Conservation (phyloP, 2,113 vertebrate genomes). For the Nematolebias whitei region DNA sequence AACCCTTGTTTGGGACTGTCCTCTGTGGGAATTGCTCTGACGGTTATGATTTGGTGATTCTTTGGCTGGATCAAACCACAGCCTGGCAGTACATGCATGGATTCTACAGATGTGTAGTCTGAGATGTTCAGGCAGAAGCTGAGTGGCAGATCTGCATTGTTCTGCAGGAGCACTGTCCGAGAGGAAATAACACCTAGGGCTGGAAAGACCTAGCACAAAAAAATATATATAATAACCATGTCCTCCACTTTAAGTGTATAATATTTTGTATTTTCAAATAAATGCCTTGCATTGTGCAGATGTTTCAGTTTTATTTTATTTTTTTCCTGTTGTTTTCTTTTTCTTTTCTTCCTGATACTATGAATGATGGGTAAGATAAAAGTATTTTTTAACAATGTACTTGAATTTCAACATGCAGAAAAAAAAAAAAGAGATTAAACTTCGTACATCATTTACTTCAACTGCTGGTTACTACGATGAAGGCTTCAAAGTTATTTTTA, state of each 20-base stretch:
- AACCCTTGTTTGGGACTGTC: conserved; percentile 71
- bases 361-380: too few species aligned
- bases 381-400: too few species aligned
- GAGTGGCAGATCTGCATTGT: conserved; percentile 79
- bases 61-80: conserved; percentile 82
- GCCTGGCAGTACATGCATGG: conserved; percentile 78
- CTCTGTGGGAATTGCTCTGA: conserved; percentile 79
- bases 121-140: conserved; percentile 81
- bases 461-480: too few species aligned
- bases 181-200: conserved; percentile 75
- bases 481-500: too few species aligned
- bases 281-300: too few species aligned
- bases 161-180: conserved; percentile 84
- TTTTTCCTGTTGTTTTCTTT: too few species aligned
- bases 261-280: too few species aligned
- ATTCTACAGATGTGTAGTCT: conserved; percentile 13
- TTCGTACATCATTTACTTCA: too few species aligned
- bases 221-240: background rate
- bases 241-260: background rate
- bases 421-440: too few species aligned
- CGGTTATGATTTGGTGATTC: conserved; percentile 86
- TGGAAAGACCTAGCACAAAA: conserved; percentile 84
- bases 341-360: too few species aligned
- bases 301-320: too few species aligned
- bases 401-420: too few species aligned